Conservation (phyloP, 1,140 invertebrate genomes). For the Ectropis grisescens region DNA sequence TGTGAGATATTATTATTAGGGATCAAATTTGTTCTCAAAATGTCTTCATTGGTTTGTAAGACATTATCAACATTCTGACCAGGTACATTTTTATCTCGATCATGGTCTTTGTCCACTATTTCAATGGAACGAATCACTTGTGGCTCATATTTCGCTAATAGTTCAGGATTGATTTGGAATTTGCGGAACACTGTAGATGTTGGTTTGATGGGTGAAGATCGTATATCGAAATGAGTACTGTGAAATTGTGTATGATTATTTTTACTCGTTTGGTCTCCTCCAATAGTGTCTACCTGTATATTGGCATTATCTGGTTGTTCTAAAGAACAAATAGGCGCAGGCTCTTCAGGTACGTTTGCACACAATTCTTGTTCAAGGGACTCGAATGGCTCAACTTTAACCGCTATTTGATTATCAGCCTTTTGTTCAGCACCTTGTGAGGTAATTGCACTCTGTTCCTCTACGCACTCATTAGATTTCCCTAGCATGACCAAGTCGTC, state of each 20-base stretch:
- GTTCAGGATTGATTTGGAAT: constrained; percentile 54
- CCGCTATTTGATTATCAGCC: too few species aligned
- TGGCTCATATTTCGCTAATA: constrained; percentile 42
- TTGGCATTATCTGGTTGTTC: background rate
- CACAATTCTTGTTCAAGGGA: too few species aligned
- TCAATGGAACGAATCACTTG: constrained; percentile 37
- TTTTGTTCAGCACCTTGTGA: too few species aligned
- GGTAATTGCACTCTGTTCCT: background rate
- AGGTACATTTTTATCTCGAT: too few species aligned
- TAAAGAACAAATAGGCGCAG: too few species aligned
- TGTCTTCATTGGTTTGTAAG: too few species aligned
- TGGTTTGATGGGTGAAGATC: constrained; percentile 57
- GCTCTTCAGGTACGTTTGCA: too few species aligned
- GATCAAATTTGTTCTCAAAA: too few species aligned
- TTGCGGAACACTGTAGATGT: constrained; percentile 45
- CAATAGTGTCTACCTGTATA: too few species aligned
- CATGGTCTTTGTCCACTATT: constrained; percentile 12
- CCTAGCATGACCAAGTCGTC: constrained; percentile 17
- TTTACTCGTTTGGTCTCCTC: constrained; percentile 4
- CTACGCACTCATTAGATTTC: background rate
- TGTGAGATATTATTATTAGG: too few species aligned
- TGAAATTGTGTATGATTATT: constrained; percentile 37
- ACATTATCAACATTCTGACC: too few species aligned
- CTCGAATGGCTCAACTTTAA: too few species aligned
- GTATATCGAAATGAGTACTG: constrained; percentile 55